phyloP scores from a whole-genome alignment of 2,113 vertebrate species.

The Columba janthina region DNA sequence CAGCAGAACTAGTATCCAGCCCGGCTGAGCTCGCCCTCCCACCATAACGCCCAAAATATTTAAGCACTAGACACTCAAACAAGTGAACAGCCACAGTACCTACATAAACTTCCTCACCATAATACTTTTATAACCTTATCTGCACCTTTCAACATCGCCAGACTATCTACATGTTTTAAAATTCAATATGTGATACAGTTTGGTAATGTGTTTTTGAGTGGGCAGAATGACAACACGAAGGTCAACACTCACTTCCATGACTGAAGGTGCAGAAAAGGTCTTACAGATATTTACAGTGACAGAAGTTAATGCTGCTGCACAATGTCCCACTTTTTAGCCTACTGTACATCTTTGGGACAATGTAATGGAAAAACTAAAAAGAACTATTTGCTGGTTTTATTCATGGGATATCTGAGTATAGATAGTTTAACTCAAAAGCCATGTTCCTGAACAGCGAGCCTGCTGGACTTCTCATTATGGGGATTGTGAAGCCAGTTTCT shows the following conservation, averaged over 20 bases:
- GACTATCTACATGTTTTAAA: not conserved
- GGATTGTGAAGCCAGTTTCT: not conserved
- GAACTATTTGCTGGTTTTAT: not conserved
- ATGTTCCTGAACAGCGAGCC: not conserved
- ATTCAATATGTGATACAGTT: not conserved
- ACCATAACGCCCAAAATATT: not conserved
- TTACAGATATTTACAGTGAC: not conserved
- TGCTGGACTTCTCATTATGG: not conserved
- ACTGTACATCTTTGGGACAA: not conserved
- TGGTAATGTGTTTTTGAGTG: not conserved
- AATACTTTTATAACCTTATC: not conserved
- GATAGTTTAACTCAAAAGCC: not conserved
- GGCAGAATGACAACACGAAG: not conserved
- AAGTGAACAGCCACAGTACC: not conserved
- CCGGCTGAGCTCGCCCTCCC: not conserved
- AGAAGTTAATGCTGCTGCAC: not conserved
- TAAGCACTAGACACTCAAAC: not conserved
- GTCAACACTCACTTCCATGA: not conserved
- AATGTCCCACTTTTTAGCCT: not conserved
- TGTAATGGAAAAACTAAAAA: not conserved
- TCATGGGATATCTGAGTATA: not conserved
- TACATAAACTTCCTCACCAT: not conserved
- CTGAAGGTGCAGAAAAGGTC: not conserved
- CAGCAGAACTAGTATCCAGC: not conserved
- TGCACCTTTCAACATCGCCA: not conserved